Base-by-base conservation (phyloP, 2,797 vertebrate genomes). In the Aphelocoma californica region DNA sequence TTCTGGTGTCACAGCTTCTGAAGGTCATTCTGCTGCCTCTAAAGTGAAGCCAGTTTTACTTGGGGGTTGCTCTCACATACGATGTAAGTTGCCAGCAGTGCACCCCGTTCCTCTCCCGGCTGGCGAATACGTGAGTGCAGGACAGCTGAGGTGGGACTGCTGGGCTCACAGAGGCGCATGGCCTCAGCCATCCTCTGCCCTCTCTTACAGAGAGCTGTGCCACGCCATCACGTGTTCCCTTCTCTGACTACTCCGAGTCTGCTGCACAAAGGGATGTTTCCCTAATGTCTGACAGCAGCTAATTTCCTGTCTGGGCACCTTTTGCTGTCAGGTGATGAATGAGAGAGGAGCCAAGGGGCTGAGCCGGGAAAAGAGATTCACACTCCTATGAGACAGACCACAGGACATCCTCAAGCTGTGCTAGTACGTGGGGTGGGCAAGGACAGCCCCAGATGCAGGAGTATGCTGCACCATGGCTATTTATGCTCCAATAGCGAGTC, bases 61-160 rank as follows among this genome's bases (percentile, higher is more conserved):
- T 10, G 2, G 54, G 7, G 31, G 34, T 15, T 77, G 60, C 18
- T 53, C 6, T 87, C 60, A 13, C 7, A 8, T 28, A 10, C 0
- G 5, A 7, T 1, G 0, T 28, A 29, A 32, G 36, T 4, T 34
- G 78, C 53, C 79, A 86, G 75, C 57, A 65, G 70, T 2, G 17
- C 36, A 25, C 20, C 45, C 58, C 5, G 1, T 40, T 69, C n/a
- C 61, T 62, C 15, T 44, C 26, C 67, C 0, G 0, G 29, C 29
- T 15, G 14, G 64, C 47, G 48, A 7, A 13, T 1, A 0, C 4
- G 4, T 2, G 44, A 21, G 66, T 0, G 7, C 2, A 2, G 58
- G 54, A 12, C 0, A 1, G 66, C 65, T 40, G 67, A 21, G 53
- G 34, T 11, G 85, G 67, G 38, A 24, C 36, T 47, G 79, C 81